Evolutionary conservation across 1,140 invertebrate genomes (phyloP), one percentile per base, ranked within the genome.

Genomic region (Drosophila sucinea): DNA sequence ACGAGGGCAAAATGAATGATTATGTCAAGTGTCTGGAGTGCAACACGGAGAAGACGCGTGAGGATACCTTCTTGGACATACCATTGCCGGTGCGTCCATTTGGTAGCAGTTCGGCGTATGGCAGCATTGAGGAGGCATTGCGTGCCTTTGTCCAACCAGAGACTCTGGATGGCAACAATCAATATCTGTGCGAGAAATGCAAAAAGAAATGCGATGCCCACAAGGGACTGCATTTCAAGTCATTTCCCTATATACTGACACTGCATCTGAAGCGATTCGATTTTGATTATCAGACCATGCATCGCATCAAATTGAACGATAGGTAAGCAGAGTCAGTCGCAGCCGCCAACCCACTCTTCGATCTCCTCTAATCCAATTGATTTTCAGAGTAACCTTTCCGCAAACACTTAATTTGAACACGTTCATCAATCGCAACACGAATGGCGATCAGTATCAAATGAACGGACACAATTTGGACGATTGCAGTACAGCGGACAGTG

Each of bases 11-110:
- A 93, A 96, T 98, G 95, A 96, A 96, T 64, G 97, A 98, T 93
- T 98, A 98, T 91, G 97, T 98, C 3, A 97, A 97, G 92, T 98
- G 97, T 93, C 91, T 98, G 38, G 96, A 97, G 92, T 98, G 98
- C 93, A 93, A 94, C 27, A 96, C 95, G 54, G 97, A 98, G 85
- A 98, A 97, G 93, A 95, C 95, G 8, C 93, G 96, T 58, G 95
- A 96, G 91, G 97, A 98, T 91, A 96, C 96, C 6, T 98, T 97
- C 91, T 93, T 98, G 10, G 97, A 98, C 93, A 97, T 98, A 67
- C 96, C 97, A 4, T 93, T 98, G 60, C 97, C 97, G 23, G 96
- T 98, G 29, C 94, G 96, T 79, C 96, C 96, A 23, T 98, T 97
- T 93, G 97, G 96, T 40, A 96, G 95, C 81, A 94, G 93, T 64